Evolutionary conservation across 2,888 invertebrate species (phyloP).

Genomic region (Acanthosepion pharaonis): DNA sequence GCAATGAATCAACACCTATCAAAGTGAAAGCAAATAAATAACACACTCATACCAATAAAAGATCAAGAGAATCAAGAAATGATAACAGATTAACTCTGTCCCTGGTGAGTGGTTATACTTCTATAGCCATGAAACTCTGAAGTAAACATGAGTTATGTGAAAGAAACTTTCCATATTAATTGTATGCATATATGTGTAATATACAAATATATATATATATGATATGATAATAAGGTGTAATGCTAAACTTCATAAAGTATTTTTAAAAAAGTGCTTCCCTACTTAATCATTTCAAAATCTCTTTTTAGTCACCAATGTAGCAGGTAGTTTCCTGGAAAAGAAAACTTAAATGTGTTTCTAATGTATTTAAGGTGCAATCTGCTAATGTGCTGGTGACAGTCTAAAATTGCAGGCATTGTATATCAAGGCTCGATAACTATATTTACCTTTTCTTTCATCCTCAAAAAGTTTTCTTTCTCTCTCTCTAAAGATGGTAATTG

Average conservation of each 20-base stretch:
- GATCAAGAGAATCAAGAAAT: too few relatives aligned
- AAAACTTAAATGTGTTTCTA: not conserved
- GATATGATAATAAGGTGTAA: not conserved
- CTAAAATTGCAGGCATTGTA: not conserved
- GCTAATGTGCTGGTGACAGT: not conserved
- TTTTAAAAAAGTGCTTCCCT: not conserved
- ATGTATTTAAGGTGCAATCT: not conserved
- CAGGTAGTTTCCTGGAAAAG: not conserved
- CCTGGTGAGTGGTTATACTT: too few relatives aligned
- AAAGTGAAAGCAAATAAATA: too few relatives aligned
- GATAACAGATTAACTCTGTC: too few relatives aligned
- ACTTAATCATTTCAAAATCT: not conserved
- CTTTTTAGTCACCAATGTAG: not conserved
- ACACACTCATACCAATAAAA: too few relatives aligned
- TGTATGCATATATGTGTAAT: too few relatives aligned
- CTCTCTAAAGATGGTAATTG: not conserved
- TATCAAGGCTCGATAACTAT: not conserved
- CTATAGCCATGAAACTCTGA: too few relatives aligned
- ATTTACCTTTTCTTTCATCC: not conserved
- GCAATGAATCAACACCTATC: too few relatives aligned
- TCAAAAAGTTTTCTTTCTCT: not conserved
- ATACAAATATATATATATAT: not conserved
- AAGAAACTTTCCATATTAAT: too few relatives aligned
- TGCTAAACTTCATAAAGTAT: not conserved
- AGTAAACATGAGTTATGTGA: too few relatives aligned